Base-by-base conservation (phyloP, 2,888 invertebrate species). In the Thelaira solivaga region DNA sequence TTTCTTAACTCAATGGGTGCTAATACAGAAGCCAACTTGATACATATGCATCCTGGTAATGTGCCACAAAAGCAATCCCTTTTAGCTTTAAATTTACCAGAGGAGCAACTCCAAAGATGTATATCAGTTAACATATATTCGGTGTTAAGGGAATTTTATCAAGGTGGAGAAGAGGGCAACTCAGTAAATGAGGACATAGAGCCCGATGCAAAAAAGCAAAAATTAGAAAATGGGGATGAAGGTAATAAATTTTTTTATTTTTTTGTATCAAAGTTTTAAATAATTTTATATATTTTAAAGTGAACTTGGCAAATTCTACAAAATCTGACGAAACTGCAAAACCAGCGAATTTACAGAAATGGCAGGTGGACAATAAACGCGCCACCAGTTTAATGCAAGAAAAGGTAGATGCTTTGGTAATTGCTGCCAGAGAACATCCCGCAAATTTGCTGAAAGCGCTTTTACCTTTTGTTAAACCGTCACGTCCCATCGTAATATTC, bases 361-460 rank as follows among this genome's bases (percentile, higher is more conserved):
- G 94, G 94, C 92, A 93, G 83, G 86, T 91, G 81, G 93, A 93
- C 55, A 94, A 94, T 83, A 92, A 92, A 82, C 89, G 90, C 59
- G 94, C 94, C 1, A 91, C 93, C 41, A 89, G 91, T 67, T 84
- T 93, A 36, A 89, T 95, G 78, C 89, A 90, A 57, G 86, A 88
- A 0, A 93, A 93, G 89, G 92, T 94, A 79, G 94, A 96, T 88
- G 93, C 94, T 5, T 89, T 97, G 62, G 91, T 94, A 1, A 92
- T 98, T 79, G 93, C 94, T 1, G 92, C 94, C 68, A 96, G 94
- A 87, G 96, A 96, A 87, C 95, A 98, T 89, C 97, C 98, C 0
- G 89, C 92, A 7, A 94, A 93, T 82, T 93, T 98, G 80, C 91
- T 96, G 22, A 92, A 93, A 82, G 92, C 93, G 55, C 89, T 98